phyloP scores from a whole-genome alignment of 2,888 invertebrate species.

The Patella pellucida region DNA sequence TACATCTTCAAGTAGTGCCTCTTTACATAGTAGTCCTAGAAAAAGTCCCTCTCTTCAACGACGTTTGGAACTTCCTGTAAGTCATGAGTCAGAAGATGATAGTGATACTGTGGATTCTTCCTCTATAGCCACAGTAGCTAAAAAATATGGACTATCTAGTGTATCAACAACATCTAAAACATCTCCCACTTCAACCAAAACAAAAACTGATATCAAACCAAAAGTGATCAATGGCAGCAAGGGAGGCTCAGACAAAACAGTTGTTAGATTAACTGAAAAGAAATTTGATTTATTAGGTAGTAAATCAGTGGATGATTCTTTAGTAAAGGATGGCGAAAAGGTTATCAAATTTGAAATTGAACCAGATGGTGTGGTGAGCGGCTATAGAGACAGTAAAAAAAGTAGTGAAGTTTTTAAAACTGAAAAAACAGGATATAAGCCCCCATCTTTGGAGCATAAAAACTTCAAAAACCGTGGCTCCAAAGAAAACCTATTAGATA shows the following conservation, averaged over 20 bases:
- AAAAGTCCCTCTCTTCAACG: constrained; percentile 13
- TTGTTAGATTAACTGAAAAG: not conserved
- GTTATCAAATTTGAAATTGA: not conserved
- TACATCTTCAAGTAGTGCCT: constrained; percentile 1
- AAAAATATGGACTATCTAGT: constrained; percentile 3
- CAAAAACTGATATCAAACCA: not conserved
- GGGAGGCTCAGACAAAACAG: not conserved
- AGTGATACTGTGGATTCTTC: constrained; percentile 4
- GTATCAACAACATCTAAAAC: constrained; percentile 9
- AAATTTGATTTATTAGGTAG: constrained; percentile 1
- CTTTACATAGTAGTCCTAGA: not conserved
- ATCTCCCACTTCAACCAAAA: not conserved
- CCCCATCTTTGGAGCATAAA: not conserved
- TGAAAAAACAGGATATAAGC: not conserved
- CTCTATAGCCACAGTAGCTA: not conserved
- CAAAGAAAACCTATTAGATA: not conserved
- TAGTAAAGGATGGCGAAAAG: not conserved
- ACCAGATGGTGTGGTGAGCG: not conserved
- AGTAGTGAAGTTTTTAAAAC: not conserved
- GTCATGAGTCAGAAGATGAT: constrained; percentile 26
- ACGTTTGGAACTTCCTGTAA: constrained; percentile 28
- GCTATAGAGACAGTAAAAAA: not conserved
- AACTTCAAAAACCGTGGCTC: constrained; percentile 2
- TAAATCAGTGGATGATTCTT: not conserved
- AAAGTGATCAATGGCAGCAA: not conserved